Evolutionary conservation across 2,888 invertebrate genomes (phyloP), one percentile per base, ranked within the genome.

Genomic region (Rambutsinella grinnellia): DNA sequence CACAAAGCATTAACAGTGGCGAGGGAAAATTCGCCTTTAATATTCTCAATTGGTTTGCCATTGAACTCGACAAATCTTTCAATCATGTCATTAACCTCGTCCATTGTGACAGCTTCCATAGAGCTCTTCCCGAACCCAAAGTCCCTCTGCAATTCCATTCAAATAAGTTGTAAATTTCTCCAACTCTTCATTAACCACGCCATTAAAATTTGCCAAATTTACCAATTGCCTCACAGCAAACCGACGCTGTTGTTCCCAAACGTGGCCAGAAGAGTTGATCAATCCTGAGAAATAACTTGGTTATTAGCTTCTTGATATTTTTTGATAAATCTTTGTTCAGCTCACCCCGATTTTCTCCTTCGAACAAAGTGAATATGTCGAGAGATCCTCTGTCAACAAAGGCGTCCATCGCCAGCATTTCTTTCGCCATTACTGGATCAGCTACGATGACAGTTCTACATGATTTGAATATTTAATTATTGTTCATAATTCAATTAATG

Each of bases 1-100:
- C 82, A 82, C 6, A 81, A 36, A 10, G 77, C 78, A 46, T 82
- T 82, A 19, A 54, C 54, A 3, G 24, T 23, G 19, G 54, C 54
- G n/a, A 54, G 24, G 6, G 21, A 23, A 21, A 54, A 23, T 13
- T 23, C 8, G 3, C 5, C n/a, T 23, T 54, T 54, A 6, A 54
- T 54, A 8, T 54, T 54, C 2, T 3, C 13, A 3, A 54, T 23
- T 23, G 54, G 54, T 23, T 54, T 19, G 5, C 23, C 54, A 21
- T 54, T 23, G 6, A 8, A 13, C 3, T 10, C 23, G 5, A 8
- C 23, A 10, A 19, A n/a, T 13, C 13, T 23, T 23, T 19, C 54
- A 19, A 23, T 23, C 5, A 54, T 5, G 6, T 54, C 54, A 54
- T 54, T 54, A 3, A 54, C 23, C 28, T 69, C 69, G 3, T 69